A percentile compares a stretch with the other conserved stretches of the same genome.
These are phyloP conservation scores for Tetranychus piercei DNA, from an alignment of 2,888 invertebrate species.

Conservation along the genomic window DNA sequence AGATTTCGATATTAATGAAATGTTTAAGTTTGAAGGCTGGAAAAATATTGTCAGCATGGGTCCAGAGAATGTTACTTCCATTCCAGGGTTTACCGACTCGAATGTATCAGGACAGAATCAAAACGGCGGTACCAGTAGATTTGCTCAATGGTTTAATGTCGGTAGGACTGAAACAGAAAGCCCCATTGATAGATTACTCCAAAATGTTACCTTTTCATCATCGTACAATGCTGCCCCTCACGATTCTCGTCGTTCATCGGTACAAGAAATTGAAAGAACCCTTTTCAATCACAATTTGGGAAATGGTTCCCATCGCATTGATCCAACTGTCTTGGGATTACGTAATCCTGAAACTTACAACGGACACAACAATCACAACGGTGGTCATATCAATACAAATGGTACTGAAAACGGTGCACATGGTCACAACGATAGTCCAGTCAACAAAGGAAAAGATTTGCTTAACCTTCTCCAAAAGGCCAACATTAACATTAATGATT, in stretches of 20 bases:
- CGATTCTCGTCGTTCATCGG: background rate
- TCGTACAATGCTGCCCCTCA: background rate
- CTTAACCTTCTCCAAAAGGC: constrained; percentile 7
- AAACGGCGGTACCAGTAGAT: constrained; percentile 37
- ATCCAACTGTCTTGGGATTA: background rate
- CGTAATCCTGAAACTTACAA: background rate
- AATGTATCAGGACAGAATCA: constrained; percentile 12
- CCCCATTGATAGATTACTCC: constrained; percentile 6
- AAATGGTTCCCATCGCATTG: background rate
- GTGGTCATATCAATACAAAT: background rate
- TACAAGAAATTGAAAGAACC: background rate
- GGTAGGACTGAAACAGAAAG: background rate
- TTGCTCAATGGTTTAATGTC: constrained; percentile 43
- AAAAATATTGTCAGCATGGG: background rate
- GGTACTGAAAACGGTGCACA: background rate
- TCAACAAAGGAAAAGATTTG: constrained; percentile 9
- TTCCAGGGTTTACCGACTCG: background rate
- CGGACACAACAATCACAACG: background rate
- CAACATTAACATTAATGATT: constrained; percentile 3
- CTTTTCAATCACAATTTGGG: background rate
- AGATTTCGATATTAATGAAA: constrained; percentile 62
- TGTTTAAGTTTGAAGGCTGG: constrained; percentile 50
- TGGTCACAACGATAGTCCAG: background rate
- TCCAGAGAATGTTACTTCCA: background rate
- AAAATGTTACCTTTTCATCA: background rate